Evolutionary conservation across 2,888 invertebrate genomes (phyloP).

Genomic region (Syrphus vitripennis): DNA sequence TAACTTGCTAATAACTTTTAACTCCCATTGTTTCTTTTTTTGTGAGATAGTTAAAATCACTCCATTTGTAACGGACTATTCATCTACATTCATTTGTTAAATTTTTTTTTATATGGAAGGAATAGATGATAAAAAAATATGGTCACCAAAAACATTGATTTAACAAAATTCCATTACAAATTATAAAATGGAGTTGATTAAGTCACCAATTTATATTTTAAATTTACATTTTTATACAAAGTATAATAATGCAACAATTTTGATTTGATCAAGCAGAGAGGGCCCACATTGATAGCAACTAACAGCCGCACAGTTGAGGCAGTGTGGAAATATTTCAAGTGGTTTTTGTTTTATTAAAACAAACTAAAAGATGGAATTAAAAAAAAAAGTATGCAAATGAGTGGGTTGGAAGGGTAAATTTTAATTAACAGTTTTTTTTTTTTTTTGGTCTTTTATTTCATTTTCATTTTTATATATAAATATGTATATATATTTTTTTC

Average conservation of each 20-base stretch:
- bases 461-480: neutral
- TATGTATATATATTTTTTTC: neutral
- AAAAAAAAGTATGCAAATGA: neutral
- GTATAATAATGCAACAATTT: conserved; percentile 23
- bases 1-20: too few relatives aligned
- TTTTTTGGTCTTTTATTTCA: neutral
- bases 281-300: neutral
- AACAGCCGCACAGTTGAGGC: neutral
- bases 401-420: neutral
- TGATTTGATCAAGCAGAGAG: conserved; percentile 50
- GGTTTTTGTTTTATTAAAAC: neutral
- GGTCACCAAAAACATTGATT: neutral
- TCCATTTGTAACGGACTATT: too few relatives aligned
- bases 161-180: conserved; percentile 18
- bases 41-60: too few relatives aligned
- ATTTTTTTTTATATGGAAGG: too few relatives aligned
- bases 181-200: neutral
- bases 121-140: too few relatives aligned
- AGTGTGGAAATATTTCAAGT: neutral
- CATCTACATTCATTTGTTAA: too few relatives aligned
- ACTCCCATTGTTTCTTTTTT: too few relatives aligned
- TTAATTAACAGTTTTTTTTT: conserved; percentile 42
- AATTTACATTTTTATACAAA: neutral
- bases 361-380: neutral
- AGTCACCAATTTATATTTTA: neutral